Conservation (phyloP, 2,888 invertebrate genomes). For the Apocheima hispidaria region DNA sequence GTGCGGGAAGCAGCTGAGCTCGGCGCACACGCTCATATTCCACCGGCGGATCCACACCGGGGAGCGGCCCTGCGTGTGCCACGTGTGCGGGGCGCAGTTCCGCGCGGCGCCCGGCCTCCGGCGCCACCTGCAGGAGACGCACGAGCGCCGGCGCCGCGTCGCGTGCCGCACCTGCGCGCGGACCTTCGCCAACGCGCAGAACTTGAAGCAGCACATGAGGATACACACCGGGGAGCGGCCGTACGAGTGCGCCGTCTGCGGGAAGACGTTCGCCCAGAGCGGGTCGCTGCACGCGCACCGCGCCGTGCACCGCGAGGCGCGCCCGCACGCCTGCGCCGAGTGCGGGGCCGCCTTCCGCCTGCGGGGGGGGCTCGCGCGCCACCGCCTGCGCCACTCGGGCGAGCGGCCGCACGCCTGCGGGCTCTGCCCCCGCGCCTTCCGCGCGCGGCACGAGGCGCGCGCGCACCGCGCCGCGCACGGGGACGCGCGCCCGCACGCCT, state of each 20-base stretch:
- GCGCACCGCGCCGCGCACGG: constrained; percentile 68
- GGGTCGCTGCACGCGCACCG: constrained; percentile 88
- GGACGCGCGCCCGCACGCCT: constrained; percentile 40
- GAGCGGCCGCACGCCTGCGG: constrained; percentile 5
- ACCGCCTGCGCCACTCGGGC: constrained; percentile 84
- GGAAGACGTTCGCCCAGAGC: constrained; percentile 88
- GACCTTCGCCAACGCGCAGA: constrained; percentile 87
- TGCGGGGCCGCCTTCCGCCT: constrained; percentile 88
- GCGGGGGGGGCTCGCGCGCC: constrained; percentile 84
- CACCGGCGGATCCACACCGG: constrained; percentile 89
- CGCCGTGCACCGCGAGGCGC: constrained; percentile 84
- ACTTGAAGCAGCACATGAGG: constrained; percentile 86
- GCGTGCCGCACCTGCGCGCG: constrained; percentile 83
- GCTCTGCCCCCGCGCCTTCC: constrained; percentile 84
- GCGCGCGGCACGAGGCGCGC: constrained; percentile 81
- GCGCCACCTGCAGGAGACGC: constrained; percentile 88
- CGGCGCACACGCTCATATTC: constrained; percentile 87
- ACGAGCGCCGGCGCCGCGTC: constrained; percentile 86
- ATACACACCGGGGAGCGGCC: constrained; percentile 87
- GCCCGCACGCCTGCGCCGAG: constrained; percentile 85
- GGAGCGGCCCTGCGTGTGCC: constrained; percentile 88
- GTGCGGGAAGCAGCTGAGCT: constrained; percentile 87
- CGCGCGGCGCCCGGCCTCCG: constrained; percentile 88
- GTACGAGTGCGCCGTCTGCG: constrained; percentile 86
- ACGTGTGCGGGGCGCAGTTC: constrained; percentile 89